phyloP scores from a whole-genome alignment of 2,113 vertebrate species.

The Forbesichthys papilliferus region DNA sequence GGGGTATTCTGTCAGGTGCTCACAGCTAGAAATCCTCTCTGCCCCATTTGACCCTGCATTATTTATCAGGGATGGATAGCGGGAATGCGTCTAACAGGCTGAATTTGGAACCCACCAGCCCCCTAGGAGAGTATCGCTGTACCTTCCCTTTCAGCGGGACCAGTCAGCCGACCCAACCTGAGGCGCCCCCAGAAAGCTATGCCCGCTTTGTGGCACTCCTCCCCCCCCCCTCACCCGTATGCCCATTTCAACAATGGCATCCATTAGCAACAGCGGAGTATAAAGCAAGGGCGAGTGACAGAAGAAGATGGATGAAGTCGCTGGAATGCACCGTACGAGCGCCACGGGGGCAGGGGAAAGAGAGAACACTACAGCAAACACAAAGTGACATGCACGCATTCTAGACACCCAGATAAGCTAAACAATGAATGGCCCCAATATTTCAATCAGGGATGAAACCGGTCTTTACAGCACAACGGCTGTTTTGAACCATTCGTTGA shows the following conservation, averaged over 20 bases:
- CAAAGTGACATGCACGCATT: background rate
- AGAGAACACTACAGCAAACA: background rate
- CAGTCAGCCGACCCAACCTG: slow-evolving; percentile 20
- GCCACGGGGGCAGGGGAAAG: slow-evolving; percentile 8
- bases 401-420: background rate
- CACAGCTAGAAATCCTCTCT: slow-evolving; percentile 25
- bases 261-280: slow-evolving; percentile 53
- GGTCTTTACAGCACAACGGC: background rate
- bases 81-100: slow-evolving; percentile 44
- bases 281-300: slow-evolving; percentile 6
- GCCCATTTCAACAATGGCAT: slow-evolving; percentile 49
- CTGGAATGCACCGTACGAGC: slow-evolving; percentile 44
- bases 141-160: slow-evolving; percentile 43
- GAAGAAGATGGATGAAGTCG: slow-evolving; percentile 44
- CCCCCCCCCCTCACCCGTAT: slow-evolving; percentile 2
- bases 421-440: background rate
- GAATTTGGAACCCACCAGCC: slow-evolving; percentile 27
- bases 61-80: slow-evolving; percentile 48
- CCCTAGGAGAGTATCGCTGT: slow-evolving; percentile 27
- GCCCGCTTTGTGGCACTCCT: background rate
- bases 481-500: background rate
- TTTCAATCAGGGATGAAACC: background rate
- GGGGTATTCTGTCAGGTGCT: slow-evolving; percentile 28
- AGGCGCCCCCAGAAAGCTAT: slow-evolving; percentile 30
- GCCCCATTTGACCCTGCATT: slow-evolving; percentile 55